phyloP scores from a whole-genome alignment of 2,888 invertebrate species.

The Dendrolimus pini region DNA sequence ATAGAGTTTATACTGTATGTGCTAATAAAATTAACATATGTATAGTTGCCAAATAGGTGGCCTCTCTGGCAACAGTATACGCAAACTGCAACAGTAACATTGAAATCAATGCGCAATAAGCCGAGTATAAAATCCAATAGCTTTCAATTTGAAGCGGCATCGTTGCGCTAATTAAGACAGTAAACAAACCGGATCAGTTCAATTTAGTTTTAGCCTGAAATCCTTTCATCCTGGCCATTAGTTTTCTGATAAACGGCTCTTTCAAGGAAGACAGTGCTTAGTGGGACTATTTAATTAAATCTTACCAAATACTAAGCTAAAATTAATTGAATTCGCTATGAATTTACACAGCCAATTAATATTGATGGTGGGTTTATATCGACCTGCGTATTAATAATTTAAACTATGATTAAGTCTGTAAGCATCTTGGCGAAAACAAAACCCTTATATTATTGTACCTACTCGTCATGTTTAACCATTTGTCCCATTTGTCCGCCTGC shows the following conservation, averaged over 20 bases:
- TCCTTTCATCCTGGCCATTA: constrained; percentile 14
- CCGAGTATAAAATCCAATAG: neutral
- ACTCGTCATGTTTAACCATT: too few relatives aligned
- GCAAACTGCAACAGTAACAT: neutral
- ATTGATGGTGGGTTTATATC: too few relatives aligned
- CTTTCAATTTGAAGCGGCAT: constrained; percentile 5
- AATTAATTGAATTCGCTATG: too few relatives aligned
- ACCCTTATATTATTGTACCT: too few relatives aligned
- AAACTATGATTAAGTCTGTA: too few relatives aligned
- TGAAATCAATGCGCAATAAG: neutral
- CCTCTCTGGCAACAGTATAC: neutral
- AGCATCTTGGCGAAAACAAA: too few relatives aligned
- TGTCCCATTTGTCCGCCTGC: too few relatives aligned
- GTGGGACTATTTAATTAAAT: neutral
- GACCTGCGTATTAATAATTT: too few relatives aligned
- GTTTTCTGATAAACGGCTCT: constrained; percentile 1
- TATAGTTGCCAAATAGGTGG: neutral
- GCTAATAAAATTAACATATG: too few relatives aligned
- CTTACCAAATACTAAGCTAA: neutral
- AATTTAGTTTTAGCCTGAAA: constrained; percentile 16
- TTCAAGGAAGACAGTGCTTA: neutral
- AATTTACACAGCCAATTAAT: too few relatives aligned
- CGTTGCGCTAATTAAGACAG: constrained; percentile 21
- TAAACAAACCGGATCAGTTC: constrained; percentile 24
- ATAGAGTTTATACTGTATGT: too few relatives aligned